Conservation (phyloP, 2,113 vertebrate species). For the Rafetus swinhoei region DNA sequence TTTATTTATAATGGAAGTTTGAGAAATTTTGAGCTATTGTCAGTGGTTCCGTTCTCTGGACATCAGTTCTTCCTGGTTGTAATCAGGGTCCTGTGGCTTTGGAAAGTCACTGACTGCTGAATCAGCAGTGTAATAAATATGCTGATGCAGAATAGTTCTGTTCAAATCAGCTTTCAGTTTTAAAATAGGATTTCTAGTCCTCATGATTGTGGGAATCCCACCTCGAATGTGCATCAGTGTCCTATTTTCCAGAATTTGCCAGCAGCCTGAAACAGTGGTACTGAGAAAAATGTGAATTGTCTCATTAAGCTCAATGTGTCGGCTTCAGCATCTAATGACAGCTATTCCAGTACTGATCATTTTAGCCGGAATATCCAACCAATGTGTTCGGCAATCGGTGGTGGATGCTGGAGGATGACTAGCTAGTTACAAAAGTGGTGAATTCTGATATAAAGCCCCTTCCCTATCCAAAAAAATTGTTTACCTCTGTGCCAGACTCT, state of each 20-base stretch:
- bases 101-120: neutral
- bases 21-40: neutral
- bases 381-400: neutral
- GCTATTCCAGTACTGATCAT: neutral
- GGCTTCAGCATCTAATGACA: neutral
- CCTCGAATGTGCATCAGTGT: neutral
- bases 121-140: neutral
- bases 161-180: neutral
- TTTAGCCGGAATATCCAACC: neutral
- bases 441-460: neutral
- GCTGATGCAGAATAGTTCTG: neutral
- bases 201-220: neutral
- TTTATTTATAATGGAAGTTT: neutral
- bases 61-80: neutral
- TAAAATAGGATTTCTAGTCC: neutral
- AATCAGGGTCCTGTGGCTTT: neutral
- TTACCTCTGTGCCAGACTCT: neutral
- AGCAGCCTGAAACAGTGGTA: neutral
- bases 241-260: neutral
- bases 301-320: neutral
- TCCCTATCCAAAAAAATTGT: neutral
- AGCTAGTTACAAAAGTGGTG: neutral
- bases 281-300: neutral
- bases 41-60: accelerated
- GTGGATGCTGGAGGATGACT: neutral